Percentiles rank a stretch among this genome's conserved stretches.
Evolutionary conservation across 2,113 vertebrate species (phyloP).

Genomic region (Trogon melanurus): DNA sequence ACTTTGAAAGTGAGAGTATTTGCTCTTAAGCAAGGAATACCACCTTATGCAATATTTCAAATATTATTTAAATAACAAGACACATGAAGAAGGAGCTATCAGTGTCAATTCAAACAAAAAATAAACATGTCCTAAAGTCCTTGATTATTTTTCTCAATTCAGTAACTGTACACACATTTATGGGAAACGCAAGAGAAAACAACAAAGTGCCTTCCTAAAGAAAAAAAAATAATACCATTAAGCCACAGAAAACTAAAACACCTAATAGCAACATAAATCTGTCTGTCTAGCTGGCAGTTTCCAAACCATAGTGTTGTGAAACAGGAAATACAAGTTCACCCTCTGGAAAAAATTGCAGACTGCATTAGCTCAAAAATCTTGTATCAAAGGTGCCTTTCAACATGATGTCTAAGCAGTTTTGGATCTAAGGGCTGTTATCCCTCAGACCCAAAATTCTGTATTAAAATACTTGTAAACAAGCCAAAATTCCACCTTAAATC

Average conservation of each 20-base stretch:
- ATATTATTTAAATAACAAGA: conserved; percentile 15
- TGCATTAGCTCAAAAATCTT: background rate
- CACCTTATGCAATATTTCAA: background rate
- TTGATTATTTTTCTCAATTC: background rate
- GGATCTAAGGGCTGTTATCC: background rate
- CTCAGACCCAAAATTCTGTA: background rate
- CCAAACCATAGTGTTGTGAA: conserved; percentile 4
- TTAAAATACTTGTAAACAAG: background rate
- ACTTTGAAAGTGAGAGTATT: background rate
- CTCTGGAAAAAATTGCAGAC: conserved; percentile 10
- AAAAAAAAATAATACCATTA: conserved; percentile 23
- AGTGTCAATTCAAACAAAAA: background rate
- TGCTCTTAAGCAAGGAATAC: background rate
- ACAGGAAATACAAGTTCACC: conserved; percentile 38
- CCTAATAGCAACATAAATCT: conserved; percentile 51
- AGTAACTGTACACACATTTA: background rate
- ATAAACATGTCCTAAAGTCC: background rate
- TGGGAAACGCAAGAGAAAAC: conserved; percentile 16
- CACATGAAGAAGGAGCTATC: background rate
- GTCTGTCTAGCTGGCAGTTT: conserved; percentile 35
- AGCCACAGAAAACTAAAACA: conserved; percentile 32
- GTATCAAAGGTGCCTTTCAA: conserved; percentile 3
- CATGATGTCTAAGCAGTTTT: background rate
- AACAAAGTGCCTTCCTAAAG: conserved; percentile 4
- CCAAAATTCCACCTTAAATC: background rate